Evolutionary conservation across 2,113 vertebrate genomes (phyloP).

Genomic region (Pachyramphus minor): DNA sequence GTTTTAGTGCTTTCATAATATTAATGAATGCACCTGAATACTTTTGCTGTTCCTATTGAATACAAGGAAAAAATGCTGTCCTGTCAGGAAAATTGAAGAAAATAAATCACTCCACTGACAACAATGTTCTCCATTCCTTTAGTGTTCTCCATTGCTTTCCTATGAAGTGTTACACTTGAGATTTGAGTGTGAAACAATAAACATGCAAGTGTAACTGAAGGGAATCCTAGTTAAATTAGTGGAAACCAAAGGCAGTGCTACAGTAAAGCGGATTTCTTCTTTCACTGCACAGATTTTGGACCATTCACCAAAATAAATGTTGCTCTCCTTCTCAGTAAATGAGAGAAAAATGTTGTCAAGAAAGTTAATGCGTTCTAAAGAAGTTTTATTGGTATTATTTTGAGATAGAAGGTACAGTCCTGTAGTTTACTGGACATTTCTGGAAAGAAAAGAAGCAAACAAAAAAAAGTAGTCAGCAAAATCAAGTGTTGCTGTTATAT

Average conservation of each 20-base stretch:
- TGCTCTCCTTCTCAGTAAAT: background rate
- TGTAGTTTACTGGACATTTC: background rate
- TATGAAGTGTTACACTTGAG: background rate
- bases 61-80: background rate
- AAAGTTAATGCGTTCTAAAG: background rate
- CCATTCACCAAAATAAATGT: background rate
- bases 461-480: background rate
- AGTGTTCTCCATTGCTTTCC: no score
- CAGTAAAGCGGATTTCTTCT: background rate
- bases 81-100: background rate
- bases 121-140: background rate
- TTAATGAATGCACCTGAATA: background rate
- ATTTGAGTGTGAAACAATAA: conserved; percentile 25
- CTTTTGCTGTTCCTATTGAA: background rate
- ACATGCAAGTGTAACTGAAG: background rate
- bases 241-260: background rate
- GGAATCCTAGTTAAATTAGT: background rate
- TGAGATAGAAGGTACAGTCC: background rate
- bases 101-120: background rate
- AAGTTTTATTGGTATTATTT: background rate
- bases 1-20: background rate
- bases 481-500: background rate
- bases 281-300: background rate
- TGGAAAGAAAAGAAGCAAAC: background rate
- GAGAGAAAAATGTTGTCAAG: background rate